phyloP scores from a whole-genome alignment of 2,888 invertebrate genomes.

The Kryphioiulus occultus region DNA sequence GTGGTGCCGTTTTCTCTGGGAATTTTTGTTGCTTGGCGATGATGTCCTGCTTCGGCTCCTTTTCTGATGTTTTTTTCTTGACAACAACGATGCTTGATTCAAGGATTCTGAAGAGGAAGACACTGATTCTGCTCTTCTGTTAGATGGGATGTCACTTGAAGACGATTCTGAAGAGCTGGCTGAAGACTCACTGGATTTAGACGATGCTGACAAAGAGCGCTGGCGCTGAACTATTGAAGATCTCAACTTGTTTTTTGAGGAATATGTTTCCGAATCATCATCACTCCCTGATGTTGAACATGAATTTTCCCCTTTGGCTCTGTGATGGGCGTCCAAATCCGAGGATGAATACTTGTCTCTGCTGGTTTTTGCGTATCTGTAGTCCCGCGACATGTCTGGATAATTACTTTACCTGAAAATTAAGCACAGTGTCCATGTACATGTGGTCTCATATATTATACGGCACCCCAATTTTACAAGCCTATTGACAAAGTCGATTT shows the following conservation, averaged over 20 bases:
- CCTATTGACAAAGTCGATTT: too few species aligned
- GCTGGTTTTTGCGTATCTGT: neutral
- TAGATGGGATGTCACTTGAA: neutral
- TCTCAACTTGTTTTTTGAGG: neutral
- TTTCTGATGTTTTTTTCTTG: neutral
- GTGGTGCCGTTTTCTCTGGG: neutral
- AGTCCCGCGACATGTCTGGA: neutral
- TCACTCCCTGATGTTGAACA: neutral
- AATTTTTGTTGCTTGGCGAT: neutral
- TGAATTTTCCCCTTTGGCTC: neutral
- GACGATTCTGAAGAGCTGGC: neutral
- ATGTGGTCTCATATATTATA: too few species aligned
- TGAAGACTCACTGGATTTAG: neutral
- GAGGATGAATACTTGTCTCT: neutral
- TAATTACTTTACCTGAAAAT: neutral
- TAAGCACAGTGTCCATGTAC: neutral
- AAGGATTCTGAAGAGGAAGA: neutral
- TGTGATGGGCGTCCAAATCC: neutral
- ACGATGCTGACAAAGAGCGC: neutral
- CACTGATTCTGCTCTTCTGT: neutral
- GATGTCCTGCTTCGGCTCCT: neutral
- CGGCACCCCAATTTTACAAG: too few species aligned
- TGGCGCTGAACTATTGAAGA: neutral
- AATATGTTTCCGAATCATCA: neutral
- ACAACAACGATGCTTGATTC: neutral